Percentiles rank a stretch among this genome's conserved stretches.
Evolutionary conservation across 2,888 invertebrate species (phyloP).

Genomic region (Pristionchus arcanus): DNA sequence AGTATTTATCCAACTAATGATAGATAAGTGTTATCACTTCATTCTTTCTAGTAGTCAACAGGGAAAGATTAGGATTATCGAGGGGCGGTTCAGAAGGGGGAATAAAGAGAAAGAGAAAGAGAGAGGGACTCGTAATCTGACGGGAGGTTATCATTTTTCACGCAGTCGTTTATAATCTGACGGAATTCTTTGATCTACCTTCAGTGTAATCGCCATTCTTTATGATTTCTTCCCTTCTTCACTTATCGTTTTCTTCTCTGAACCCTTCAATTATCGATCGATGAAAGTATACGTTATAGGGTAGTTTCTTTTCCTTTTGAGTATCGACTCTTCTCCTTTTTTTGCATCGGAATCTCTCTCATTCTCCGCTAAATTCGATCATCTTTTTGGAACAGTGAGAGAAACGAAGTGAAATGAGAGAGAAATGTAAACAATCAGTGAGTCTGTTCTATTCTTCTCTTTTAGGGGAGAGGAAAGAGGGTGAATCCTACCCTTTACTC

Average conservation of each 20-base stretch:
- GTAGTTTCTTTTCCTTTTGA: not conserved
- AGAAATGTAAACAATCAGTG: not conserved
- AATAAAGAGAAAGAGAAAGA: not conserved
- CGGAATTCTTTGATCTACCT: not conserved
- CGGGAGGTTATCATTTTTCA: conserved; percentile 16
- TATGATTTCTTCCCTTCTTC: not conserved
- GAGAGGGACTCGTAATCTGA: not conserved
- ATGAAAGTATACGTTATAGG: not conserved
- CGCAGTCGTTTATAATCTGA: not conserved
- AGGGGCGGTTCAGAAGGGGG: not conserved
- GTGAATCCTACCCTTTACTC: not conserved
- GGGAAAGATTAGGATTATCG: not conserved
- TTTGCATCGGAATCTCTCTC: conserved; percentile 4
- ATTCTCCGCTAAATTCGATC: conserved; percentile 25
- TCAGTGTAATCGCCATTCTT: not conserved
- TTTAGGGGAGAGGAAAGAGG: not conserved
- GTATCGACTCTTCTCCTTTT: not conserved
- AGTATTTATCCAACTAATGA: not conserved
- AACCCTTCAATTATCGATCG: conserved; percentile 5
- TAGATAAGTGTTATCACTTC: not conserved
- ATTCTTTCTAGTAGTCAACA: not conserved
- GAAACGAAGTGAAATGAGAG: not conserved
- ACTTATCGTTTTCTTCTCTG: not conserved
- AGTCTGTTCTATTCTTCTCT: not conserved
- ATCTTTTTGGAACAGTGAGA: not conserved